Evolutionary conservation across 2,113 vertebrate species (phyloP).

Genomic region (Chlamydotis undulata): DNA sequence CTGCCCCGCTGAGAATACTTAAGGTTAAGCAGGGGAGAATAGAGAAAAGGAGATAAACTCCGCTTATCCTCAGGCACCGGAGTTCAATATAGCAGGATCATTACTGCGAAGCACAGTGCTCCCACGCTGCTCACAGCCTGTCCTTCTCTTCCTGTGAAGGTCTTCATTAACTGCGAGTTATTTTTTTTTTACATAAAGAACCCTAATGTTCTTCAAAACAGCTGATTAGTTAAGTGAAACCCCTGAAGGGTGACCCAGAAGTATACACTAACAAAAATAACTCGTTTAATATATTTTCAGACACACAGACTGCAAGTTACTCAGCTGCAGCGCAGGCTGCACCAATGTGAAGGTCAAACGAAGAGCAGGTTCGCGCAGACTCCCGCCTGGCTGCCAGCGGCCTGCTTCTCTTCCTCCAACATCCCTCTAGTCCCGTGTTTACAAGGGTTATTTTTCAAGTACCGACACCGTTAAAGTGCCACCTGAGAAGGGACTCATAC

Average conservation of each 20-base stretch:
- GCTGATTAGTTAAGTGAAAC: background rate
- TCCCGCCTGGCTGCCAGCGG: background rate
- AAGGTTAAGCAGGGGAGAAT: constrained; percentile 32
- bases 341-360: background rate
- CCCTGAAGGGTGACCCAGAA: background rate
- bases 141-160: background rate
- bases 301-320: background rate
- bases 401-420: background rate
- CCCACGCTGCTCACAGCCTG: background rate
- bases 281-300: background rate
- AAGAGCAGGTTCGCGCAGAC: constrained; percentile 16
- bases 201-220: background rate
- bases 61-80: constrained; percentile 31
- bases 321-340: background rate
- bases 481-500: background rate
- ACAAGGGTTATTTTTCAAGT: background rate
- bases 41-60: constrained; percentile 45
- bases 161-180: background rate
- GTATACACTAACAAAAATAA: background rate
- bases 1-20: background rate
- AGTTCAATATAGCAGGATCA: background rate
- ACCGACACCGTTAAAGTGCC: background rate
- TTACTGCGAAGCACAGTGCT: background rate
- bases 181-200: background rate
- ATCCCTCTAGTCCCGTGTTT: background rate